These are phyloP conservation scores for Falco biarmicus DNA, from an alignment of 2,797 vertebrate species.

Conservation along the genomic window DNA sequence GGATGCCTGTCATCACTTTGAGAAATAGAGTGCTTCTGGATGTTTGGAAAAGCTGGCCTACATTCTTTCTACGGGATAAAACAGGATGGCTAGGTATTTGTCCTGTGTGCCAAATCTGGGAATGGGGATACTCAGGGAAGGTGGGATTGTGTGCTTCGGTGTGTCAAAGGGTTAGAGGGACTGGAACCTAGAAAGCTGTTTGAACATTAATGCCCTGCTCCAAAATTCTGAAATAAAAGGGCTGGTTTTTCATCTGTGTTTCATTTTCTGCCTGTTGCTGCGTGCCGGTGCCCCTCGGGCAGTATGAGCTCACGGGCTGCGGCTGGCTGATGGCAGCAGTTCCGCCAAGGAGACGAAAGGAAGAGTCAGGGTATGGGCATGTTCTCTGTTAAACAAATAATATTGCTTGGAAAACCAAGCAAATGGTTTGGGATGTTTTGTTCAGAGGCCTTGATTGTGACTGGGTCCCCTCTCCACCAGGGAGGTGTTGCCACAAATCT, in stretches of 20 bases:
- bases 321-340: not conserved
- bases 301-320: not conserved
- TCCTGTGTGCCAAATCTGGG: not conserved
- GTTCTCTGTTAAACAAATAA: not conserved
- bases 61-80: not conserved
- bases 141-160: not conserved
- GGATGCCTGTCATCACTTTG: not conserved
- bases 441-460: not conserved
- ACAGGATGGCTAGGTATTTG: too few species aligned
- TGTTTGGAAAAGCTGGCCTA: not conserved
- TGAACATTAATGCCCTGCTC: not conserved
- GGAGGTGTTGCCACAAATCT: not conserved
- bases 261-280: fast-evolving
- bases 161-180: not conserved
- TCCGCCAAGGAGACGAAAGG: not conserved
- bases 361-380: too few species aligned
- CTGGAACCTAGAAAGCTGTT: too few species aligned
- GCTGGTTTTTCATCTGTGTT: not conserved
- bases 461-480: not conserved
- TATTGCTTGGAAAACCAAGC: not conserved
- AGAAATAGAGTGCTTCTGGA: not conserved
- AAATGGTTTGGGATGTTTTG: not conserved
- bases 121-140: not conserved
- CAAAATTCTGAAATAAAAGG: not conserved
- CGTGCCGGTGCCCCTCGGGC: not conserved